Evolutionary conservation across 2,888 invertebrate genomes (phyloP), one percentile per base, ranked within the genome.

Genomic region (Entomobrya multifasciata): DNA sequence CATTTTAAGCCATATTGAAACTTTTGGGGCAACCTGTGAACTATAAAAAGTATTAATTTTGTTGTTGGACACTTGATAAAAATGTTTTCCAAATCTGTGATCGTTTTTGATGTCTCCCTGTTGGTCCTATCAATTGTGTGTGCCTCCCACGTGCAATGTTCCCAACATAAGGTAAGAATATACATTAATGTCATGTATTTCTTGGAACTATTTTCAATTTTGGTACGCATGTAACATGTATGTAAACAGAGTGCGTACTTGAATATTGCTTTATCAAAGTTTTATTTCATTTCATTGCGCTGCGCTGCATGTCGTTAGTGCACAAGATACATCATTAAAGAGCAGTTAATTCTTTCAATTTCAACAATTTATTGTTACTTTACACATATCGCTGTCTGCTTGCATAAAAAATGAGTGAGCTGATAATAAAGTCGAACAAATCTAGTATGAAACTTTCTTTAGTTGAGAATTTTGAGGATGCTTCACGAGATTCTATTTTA

Each of bases 131-230:
- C 57, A 41, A 1, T 74, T 13, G 22, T 60, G 25, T 52, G 70
- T 36, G 62, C n/a, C 25, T n/a, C 27, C 78, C 85, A 79, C 74
- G 72, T 86, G 85, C 27, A 49, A 25, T 79, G 44, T 52, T 86
- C 79, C 36, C 79, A 22, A 72, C 52, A 60, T 57, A 82, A 57
- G 41, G 83, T 74, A 82, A 36, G 76, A 55, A 22, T 65, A 30
- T 6, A 36, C 44, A 44, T 47, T 47, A n/a, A n/a, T n/a, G n/a
- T 20, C 36, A 5, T 27, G 5, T 36, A 5, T 17, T 6, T 52
- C 15, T 36, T 36, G 36, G 8, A 36, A 36, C 36, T 36, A 36
- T 36, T n/a, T n/a, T n/a, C n/a, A n/a, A n/a, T n/a, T n/a, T n/a
- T n/a, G n/a, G n/a, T n/a, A n/a, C n/a, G n/a, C n/a, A n/a, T n/a